Conservation (phyloP, 2,797 vertebrate genomes). For the Cynopterus sphinx region DNA sequence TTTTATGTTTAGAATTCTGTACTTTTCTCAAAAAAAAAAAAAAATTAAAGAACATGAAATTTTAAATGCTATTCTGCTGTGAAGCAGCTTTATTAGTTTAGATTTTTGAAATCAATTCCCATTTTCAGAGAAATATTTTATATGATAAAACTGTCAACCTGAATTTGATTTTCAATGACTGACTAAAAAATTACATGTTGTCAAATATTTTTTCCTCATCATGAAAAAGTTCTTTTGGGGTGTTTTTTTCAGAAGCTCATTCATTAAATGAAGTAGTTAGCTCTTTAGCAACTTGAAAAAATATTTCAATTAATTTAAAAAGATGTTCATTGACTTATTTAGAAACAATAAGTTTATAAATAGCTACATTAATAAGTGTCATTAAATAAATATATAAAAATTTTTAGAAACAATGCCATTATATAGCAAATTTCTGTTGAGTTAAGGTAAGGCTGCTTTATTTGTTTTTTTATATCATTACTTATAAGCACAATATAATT, state of each 20-base stretch:
- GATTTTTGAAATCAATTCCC: constrained; percentile 38
- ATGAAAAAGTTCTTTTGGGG: not conserved
- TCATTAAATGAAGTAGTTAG: constrained; percentile 11
- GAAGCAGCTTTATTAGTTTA: not conserved
- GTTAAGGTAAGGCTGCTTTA: not conserved
- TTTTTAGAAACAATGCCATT: not conserved
- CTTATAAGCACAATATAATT: not conserved
- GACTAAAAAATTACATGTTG: constrained; percentile 61
- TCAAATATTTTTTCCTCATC: constrained; percentile 37
- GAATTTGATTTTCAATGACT: constrained; percentile 44
- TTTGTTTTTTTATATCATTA: not conserved
- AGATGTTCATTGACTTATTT: not conserved
- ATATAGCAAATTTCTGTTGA: not conserved
- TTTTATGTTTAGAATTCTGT: constrained; percentile 26
- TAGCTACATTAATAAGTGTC: not conserved
- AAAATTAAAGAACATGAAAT: not conserved
- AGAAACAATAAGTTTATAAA: not conserved
- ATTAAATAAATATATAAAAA: not conserved
- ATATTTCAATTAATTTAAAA: constrained; percentile 35
- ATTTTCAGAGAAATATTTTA: constrained; percentile 61
- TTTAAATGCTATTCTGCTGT: not conserved
- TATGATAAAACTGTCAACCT: not conserved
- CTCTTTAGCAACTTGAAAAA: not conserved
- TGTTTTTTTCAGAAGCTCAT: not conserved
- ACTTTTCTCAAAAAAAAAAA: constrained; percentile 24